Evolutionary conservation across 2,113 vertebrate species (phyloP).

Genomic region (Bombycilla garrulus): DNA sequence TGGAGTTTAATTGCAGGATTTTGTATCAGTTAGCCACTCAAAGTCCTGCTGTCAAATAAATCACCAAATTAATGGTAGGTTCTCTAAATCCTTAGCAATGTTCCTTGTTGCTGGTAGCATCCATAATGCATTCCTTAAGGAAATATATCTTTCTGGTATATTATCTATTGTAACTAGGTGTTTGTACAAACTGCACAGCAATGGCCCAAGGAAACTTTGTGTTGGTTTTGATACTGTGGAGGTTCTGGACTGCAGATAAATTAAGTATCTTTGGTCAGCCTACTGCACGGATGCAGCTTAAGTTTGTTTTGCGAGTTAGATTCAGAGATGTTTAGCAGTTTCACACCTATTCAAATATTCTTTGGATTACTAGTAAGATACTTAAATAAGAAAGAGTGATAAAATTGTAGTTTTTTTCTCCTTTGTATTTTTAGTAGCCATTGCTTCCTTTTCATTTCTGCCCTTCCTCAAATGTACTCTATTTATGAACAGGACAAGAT

Average conservation of each 20-base stretch:
- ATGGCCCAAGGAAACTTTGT: neutral
- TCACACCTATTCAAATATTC: conserved; percentile 12
- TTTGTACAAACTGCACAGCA: neutral
- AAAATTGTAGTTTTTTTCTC: neutral
- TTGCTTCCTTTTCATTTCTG: neutral
- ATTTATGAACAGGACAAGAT: neutral
- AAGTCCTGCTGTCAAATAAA: neutral
- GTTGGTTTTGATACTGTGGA: neutral
- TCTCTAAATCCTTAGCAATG: neutral
- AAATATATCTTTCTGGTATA: neutral
- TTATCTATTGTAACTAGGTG: neutral
- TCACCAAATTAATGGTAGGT: neutral
- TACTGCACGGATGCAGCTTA: neutral
- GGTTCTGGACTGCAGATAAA: neutral
- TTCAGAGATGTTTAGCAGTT: conserved; percentile 18
- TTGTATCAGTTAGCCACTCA: neutral
- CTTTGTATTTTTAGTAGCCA: neutral
- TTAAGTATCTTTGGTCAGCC: neutral
- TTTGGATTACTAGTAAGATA: neutral
- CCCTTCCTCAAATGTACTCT: neutral
- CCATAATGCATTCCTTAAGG: neutral
- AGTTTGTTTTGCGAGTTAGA: conserved; percentile 31
- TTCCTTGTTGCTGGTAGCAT: neutral
- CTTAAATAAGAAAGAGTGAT: neutral
- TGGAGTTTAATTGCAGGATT: neutral